Evolutionary conservation across 2,113 vertebrate genomes (phyloP).

Genomic region (Halcyon malimbica): DNA sequence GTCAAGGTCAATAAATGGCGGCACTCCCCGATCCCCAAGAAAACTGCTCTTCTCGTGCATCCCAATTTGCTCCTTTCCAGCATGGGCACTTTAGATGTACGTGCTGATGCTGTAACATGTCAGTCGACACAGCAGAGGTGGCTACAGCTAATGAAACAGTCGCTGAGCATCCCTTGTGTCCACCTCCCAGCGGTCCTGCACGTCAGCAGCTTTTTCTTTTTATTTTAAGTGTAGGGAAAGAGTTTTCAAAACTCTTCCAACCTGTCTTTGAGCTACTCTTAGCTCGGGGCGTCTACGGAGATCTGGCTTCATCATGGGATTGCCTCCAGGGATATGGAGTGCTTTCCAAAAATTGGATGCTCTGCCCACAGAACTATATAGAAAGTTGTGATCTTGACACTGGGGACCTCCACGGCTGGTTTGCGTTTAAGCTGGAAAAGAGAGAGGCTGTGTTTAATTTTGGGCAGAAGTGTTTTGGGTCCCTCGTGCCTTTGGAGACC

Average conservation of each 20-base stretch:
- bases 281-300: background rate
- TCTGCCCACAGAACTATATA: background rate
- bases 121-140: rapidly evolving
- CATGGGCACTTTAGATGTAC: rapidly evolving
- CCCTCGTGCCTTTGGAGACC: background rate
- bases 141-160: background rate
- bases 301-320: background rate
- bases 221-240: background rate
- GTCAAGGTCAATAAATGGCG: background rate
- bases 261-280: background rate
- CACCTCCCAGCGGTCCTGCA: background rate
- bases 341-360: background rate
- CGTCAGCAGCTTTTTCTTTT: background rate
- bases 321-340: background rate
- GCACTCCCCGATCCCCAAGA: background rate
- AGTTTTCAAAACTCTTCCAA: background rate
- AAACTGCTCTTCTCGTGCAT: background rate
- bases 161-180: background rate
- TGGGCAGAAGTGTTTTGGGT: background rate
- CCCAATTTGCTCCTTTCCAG: background rate
- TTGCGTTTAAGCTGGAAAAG: background rate
- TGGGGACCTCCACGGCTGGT: background rate
- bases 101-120: background rate
- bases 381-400: background rate
- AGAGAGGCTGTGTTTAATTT: background rate